Conservation (phyloP, 2,113 vertebrate species). For the Mus pahari region DNA sequence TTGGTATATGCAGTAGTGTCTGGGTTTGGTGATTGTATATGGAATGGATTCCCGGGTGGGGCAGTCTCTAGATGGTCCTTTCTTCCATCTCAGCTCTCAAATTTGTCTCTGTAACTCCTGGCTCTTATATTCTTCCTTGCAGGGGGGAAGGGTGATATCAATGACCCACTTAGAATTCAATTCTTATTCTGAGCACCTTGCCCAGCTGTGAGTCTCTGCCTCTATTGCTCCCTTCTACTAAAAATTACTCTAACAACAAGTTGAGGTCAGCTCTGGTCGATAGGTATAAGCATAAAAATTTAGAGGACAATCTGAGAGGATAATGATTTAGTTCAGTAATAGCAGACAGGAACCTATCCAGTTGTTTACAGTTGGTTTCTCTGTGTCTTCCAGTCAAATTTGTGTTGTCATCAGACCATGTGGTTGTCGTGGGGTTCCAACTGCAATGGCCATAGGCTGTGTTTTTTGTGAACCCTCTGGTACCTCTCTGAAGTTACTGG, state of each 20-base stretch:
- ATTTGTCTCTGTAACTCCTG: too few species aligned
- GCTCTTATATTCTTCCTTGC: background rate
- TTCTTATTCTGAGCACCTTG: background rate
- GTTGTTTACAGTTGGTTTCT: background rate
- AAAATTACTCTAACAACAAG: background rate
- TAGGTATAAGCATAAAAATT: background rate
- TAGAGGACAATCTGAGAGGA: background rate
- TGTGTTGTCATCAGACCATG: too few species aligned
- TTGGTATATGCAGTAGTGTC: too few species aligned
- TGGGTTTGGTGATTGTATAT: too few species aligned
- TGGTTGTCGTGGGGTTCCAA: background rate
- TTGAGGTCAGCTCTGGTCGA: background rate
- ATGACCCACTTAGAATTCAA: too few species aligned
- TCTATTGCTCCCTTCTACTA: background rate
- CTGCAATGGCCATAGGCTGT: background rate
- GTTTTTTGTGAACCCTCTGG: background rate
- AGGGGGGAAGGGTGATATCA: rapidly evolving
- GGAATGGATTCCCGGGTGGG: too few species aligned
- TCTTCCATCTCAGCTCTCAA: too few species aligned
- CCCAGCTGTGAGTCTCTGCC: background rate
- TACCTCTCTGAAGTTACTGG: background rate
- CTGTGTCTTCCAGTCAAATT: background rate
- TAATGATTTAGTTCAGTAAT: background rate
- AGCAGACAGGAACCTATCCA: background rate
- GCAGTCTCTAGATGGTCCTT: too few species aligned